Evolutionary conservation across 2,113 vertebrate genomes (phyloP).

Genomic region (Hemichromis elongatus): DNA sequence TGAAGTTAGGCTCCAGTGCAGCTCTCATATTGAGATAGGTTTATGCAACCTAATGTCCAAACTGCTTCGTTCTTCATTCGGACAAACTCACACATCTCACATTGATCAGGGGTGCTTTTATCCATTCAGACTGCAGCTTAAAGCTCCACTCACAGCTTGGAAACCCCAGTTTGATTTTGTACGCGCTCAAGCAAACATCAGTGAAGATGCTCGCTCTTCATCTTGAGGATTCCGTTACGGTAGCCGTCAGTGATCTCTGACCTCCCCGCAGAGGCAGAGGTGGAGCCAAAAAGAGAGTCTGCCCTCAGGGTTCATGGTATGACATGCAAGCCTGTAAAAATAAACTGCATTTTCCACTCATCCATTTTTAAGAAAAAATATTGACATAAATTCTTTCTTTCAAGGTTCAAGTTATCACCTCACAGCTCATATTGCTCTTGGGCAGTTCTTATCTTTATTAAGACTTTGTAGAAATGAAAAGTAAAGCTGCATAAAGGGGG

Average conservation of each 20-base stretch:
- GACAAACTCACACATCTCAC: background rate
- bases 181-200: background rate
- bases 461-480: background rate
- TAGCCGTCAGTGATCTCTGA: constrained; percentile 10
- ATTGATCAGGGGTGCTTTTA: background rate
- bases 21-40: background rate
- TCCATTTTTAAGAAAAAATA: constrained; percentile 7
- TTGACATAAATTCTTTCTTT: constrained; percentile 15
- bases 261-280: constrained; percentile 11
- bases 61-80: background rate
- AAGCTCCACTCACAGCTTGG: background rate
- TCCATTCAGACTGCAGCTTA: background rate
- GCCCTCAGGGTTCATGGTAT: constrained; percentile 13
- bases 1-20: background rate
- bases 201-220: background rate
- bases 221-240: background rate
- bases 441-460: background rate
- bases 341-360: constrained; percentile 15
- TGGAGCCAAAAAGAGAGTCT: constrained; percentile 16
- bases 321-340: constrained; percentile 24
- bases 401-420: background rate
- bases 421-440: background rate
- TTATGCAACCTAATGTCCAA: background rate
- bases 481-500: background rate
- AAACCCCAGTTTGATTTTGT: background rate